Base-by-base conservation (phyloP, 2,113 vertebrate genomes). In the Rostratula benghalensis region DNA sequence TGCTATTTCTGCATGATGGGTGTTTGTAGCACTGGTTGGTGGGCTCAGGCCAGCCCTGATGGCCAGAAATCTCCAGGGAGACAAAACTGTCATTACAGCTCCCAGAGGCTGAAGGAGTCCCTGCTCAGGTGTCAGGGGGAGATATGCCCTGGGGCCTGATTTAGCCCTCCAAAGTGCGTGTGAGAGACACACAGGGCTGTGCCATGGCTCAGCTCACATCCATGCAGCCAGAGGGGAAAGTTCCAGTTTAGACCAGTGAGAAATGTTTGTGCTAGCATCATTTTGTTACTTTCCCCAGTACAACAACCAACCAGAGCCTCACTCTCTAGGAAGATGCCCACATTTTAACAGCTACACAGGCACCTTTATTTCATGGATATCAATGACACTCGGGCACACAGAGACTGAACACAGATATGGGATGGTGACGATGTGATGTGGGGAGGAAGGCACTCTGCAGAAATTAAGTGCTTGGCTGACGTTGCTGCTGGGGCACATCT, bases 381-480 rank as follows among this genome's bases (percentile, higher is more conserved):
- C 43, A 22, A 3, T 46, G 63, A 57, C 60, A 59, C 8, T 67
- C 1, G 3, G 25, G 43, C 33, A 31, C 28, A 19, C 14, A 41
- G 35, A 54, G 27, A 28, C 46, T 28, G 45, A 83, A 45, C 21
- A 39, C 19, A 83, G 11, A n/a, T 24, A 33, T 0, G 2, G 61
- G 56, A 31, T 69, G 27, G 46, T 41, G 73, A 53, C 2, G 6
- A 20, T 41, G 61, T 82, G 75, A 87, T 11, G 41, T 60, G 56
- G 37, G 28, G 89, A 79, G 76, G 65, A 93, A 97, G 68, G 83
- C 59, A 82, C 60, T 84, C 30, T 69, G 68, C 60, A 90, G 81
- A 88, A 92, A 90, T 95, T 14, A 81, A 91, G 88, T 94, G 90
- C 82, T 93, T 84, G 94, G 18, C 48, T 97, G 92, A 76, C 10